Evolutionary conservation across 2,888 invertebrate species (phyloP).

Genomic region (Spisula solida): DNA sequence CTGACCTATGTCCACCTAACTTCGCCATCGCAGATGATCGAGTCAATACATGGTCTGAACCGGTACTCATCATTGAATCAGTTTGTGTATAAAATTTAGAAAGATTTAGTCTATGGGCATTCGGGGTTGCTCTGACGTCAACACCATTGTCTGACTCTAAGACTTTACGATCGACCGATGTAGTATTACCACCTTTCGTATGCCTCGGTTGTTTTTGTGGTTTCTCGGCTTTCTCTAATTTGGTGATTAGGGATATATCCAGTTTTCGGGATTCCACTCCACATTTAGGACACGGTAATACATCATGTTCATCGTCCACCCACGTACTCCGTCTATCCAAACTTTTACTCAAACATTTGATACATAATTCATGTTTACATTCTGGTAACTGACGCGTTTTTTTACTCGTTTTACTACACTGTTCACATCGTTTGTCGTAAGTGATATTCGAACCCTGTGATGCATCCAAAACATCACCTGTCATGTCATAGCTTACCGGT

Average conservation of each 20-base stretch:
- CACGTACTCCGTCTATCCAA: conserved; percentile 24
- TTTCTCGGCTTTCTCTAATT: conserved; percentile 42
- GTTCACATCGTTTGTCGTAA: conserved; percentile 25
- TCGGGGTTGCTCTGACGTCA: not conserved
- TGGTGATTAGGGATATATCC: conserved; percentile 32
- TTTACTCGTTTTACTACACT: conserved; percentile 43
- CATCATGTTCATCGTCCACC: conserved; percentile 30
- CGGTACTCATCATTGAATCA: not conserved
- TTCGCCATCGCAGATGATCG: not conserved
- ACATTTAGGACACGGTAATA: conserved; percentile 49
- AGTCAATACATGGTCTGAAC: not conserved
- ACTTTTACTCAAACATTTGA: conserved; percentile 41
- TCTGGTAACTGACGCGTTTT: conserved; percentile 50
- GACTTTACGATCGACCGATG: not conserved
- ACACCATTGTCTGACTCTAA: not conserved
- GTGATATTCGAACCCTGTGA: not conserved
- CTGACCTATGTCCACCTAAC: conserved; percentile 28
- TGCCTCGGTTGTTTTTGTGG: not conserved
- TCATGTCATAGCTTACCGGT: not conserved
- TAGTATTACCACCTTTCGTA: not conserved
- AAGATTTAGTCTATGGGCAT: not conserved
- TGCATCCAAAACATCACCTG: not conserved
- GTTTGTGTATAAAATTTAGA: not conserved
- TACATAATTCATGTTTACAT: conserved; percentile 57
- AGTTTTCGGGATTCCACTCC: conserved; percentile 35